Evolutionary conservation across 2,797 vertebrate genomes (phyloP).

Genomic region (Tiaroga cobitis): DNA sequence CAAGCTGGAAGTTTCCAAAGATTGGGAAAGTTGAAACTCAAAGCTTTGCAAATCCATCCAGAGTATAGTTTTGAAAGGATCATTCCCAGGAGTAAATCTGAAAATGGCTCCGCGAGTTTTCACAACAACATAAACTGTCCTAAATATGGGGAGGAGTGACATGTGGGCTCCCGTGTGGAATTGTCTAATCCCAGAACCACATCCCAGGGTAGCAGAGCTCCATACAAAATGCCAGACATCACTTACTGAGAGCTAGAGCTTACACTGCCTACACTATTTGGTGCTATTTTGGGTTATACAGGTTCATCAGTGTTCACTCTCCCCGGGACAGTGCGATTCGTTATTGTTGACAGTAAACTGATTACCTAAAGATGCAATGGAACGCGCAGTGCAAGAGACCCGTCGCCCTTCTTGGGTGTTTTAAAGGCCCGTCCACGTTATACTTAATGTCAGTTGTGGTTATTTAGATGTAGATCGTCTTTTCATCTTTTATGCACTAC

Average conservation of each 20-base stretch:
- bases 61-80: slow-evolving; percentile 52
- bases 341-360: slow-evolving; percentile 29
- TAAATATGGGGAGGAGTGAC: slow-evolving; percentile 57
- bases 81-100: slow-evolving; percentile 54
- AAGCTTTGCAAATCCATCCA: slow-evolving; percentile 64
- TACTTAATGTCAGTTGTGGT: slow-evolving; percentile 31
- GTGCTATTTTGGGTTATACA: slow-evolving; percentile 56
- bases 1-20: slow-evolving; percentile 57
- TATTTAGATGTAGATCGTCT: slow-evolving; percentile 68
- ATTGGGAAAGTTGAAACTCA: slow-evolving; percentile 69
- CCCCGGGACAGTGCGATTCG: slow-evolving; percentile 22
- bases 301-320: slow-evolving; percentile 45
- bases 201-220: slow-evolving; percentile 58
- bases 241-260: slow-evolving; percentile 56
- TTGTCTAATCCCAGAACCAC: slow-evolving; percentile 52
- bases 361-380: slow-evolving; percentile 1
- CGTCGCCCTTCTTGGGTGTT: neutral
- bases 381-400: slow-evolving; percentile 28
- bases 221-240: slow-evolving; percentile 62
- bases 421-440: slow-evolving; percentile 16
- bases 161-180: slow-evolving; percentile 45
- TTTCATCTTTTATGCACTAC: slow-evolving; percentile 74
- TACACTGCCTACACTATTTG: slow-evolving; percentile 45
- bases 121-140: slow-evolving; percentile 62
- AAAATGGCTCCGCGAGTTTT: slow-evolving; percentile 53